Conservation (phyloP, 2,797 vertebrate species). For the Balearica regulorum region DNA sequence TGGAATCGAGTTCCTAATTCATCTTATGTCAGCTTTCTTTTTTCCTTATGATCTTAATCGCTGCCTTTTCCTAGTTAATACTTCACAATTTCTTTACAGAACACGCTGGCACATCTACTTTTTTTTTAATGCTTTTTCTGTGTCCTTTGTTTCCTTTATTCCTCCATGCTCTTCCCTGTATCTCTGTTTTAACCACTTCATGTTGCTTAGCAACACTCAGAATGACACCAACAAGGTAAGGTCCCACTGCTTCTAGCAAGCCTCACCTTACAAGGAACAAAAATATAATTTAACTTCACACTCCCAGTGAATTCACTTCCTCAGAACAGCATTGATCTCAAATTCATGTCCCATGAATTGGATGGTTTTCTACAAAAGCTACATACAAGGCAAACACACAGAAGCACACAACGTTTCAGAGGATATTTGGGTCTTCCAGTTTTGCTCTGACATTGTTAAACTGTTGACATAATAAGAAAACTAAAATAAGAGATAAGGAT, state of each 20-base stretch:
- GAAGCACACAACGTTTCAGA: not conserved
- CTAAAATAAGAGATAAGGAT: not conserved
- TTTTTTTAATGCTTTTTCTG: not conserved
- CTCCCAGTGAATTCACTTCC: not conserved
- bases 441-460: not conserved
- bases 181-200: not conserved
- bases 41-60: not conserved
- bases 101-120: not conserved
- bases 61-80: not conserved
- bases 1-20: not conserved
- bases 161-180: not conserved
- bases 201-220: constrained; percentile 51
- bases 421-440: not conserved
- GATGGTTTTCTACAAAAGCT: not conserved
- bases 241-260: not conserved
- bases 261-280: not conserved
- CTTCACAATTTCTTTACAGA: not conserved
- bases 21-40: not conserved
- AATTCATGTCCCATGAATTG: not conserved
- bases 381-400: not conserved
- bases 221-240: not conserved
- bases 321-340: not conserved
- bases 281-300: not conserved
- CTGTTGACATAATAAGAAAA: not conserved
- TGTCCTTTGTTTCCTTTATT: not conserved